phyloP scores from a whole-genome alignment of 2,797 vertebrate genomes.

The Brachyrhaphis roseni region DNA sequence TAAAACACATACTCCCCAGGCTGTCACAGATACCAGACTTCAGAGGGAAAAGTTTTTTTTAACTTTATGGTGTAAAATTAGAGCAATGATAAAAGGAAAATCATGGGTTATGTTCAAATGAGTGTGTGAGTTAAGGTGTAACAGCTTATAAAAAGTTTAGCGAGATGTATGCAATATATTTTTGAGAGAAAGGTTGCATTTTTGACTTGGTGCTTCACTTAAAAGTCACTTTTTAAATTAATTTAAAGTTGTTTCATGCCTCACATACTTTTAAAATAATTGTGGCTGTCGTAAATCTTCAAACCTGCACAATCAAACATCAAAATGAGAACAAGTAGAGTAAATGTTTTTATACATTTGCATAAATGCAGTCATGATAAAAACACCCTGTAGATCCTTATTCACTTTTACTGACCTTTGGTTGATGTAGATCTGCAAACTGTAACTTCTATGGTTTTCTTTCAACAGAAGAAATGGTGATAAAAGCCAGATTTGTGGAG shows the following conservation, averaged over 20 bases:
- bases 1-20: constrained; percentile 61
- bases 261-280: neutral
- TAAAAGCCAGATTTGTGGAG: neutral
- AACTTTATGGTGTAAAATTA: constrained; percentile 52
- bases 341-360: neutral
- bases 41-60: constrained; percentile 55
- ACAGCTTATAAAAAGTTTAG: constrained; percentile 8
- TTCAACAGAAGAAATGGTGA: neutral
- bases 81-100: constrained; percentile 53
- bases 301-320: neutral
- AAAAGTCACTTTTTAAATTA: neutral
- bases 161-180: neutral
- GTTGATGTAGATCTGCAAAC: neutral
- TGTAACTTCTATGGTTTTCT: neutral
- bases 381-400: neutral
- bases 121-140: constrained; percentile 11
- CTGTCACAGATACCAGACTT: constrained; percentile 52
- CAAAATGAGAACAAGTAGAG: neutral
- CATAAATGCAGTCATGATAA: neutral
- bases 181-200: neutral
- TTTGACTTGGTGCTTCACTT: neutral
- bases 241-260: neutral
- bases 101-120: constrained; percentile 47
- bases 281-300: neutral
- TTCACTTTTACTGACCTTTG: neutral